Evolutionary conservation across 2,888 invertebrate species (phyloP), one percentile per base, ranked within the genome.

Genomic region (Saturnia pavonia): DNA sequence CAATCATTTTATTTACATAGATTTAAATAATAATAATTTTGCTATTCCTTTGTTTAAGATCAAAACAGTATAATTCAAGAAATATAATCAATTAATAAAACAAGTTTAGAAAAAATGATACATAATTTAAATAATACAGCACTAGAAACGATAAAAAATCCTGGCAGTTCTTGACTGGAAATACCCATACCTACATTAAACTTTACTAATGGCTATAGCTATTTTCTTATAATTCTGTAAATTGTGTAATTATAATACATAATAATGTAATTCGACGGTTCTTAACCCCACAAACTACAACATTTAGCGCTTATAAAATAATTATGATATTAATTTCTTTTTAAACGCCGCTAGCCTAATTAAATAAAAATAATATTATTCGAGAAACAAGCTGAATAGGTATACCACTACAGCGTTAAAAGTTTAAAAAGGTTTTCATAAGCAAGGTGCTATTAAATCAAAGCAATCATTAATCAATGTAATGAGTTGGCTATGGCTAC

Each of bases 391-490:
- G 25, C 12, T 25, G 12, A 57, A 57, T 57, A 7, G 12, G n/a
- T n/a, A 22, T 54, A 25, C 4, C 25, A 27, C 11, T 57, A 57
- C 57, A 22, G 34, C 34, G 2, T 34, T n/a, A n/a, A n/a, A 34
- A 34, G 25, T 57, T 25, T 57, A 25, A 57, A 57, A 25, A 57
- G 6, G 25, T 74, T 70, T 73, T 76, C 76, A 74, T 76, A 75
- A 70, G 72, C 74, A 80, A 80, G 79, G 76, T 74, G 76, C 75
- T 79, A 84, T 80, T 80, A 81, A 83, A 83, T 84, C 76, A 80
- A 80, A 76, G 75, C 79, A 79, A 78, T 82, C 77, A 83, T 82
- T 79, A 81, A 82, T 84, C 83, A 85, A 82, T 81, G 77, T 82
- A 83, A 84, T 83, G 77, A 81, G 78, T 78, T 71, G 57, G 25